phyloP scores from a whole-genome alignment of 1,140 invertebrate genomes.

The Melanaphis sacchari region DNA sequence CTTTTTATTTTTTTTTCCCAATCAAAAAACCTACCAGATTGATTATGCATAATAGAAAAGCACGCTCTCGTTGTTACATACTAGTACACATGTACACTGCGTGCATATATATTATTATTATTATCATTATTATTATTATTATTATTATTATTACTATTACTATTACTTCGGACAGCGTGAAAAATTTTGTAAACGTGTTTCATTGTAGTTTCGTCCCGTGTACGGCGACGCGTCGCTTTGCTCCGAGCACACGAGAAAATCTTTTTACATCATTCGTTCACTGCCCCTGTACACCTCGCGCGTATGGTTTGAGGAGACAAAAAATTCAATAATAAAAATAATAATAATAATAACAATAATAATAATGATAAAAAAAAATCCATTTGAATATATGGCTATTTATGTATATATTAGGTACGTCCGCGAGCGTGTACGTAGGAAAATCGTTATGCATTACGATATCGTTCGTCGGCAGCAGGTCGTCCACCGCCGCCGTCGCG shows the following conservation, averaged over 20 bases:
- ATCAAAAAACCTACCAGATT: slow-evolving; percentile 39
- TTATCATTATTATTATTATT: neutral
- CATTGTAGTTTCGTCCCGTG: slow-evolving; percentile 20
- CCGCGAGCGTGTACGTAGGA: neutral
- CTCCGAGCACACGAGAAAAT: slow-evolving; percentile 32
- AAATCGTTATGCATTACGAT: slow-evolving; percentile 2
- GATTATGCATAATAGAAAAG: slow-evolving; percentile 53
- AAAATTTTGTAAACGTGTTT: slow-evolving; percentile 53
- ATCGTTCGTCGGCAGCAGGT: neutral
- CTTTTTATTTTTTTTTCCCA: slow-evolving; percentile 40
- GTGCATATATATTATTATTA: neutral
- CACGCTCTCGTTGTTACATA: slow-evolving; percentile 38
- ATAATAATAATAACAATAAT: too few relatives aligned
- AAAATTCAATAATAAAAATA: neutral
- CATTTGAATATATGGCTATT: slow-evolving; percentile 26
- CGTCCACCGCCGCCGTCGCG: neutral
- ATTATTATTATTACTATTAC: slow-evolving; percentile 45
- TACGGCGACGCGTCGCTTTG: neutral
- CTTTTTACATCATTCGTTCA: slow-evolving; percentile 30
- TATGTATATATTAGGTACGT: too few relatives aligned
- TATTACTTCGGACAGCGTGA: slow-evolving; percentile 39
- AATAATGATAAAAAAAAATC: too few relatives aligned
- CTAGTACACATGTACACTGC: neutral
- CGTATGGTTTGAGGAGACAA: neutral
- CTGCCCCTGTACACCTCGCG: neutral